These are phyloP conservation scores for Ochotona princeps DNA, from an alignment of 2,113 vertebrate genomes.

Conservation along the genomic window DNA sequence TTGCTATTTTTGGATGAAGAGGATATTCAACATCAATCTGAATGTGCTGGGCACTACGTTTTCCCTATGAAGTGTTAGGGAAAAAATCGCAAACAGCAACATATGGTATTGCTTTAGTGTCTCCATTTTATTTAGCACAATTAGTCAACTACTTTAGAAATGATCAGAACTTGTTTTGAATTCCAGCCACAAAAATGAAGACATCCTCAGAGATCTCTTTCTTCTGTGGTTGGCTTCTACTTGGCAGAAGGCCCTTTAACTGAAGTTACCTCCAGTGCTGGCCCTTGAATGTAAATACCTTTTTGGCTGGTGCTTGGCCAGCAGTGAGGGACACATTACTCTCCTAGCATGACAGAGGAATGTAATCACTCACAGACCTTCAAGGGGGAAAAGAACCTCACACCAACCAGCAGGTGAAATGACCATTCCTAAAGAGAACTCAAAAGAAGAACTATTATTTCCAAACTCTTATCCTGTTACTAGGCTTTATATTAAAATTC, in stretches of 20 bases:
- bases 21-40: background rate
- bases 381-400: background rate
- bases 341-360: background rate
- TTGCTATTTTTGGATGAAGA: background rate
- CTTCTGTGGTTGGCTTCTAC: constrained; percentile 17
- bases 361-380: background rate
- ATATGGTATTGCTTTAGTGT: background rate
- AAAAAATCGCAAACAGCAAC: background rate
- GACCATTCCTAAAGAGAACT: background rate
- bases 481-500: constrained; percentile 25
- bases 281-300: background rate
- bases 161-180: background rate
- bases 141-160: background rate
- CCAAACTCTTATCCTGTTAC: background rate
- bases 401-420: background rate
- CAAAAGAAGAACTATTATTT: background rate
- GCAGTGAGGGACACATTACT: background rate
- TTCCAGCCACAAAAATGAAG: background rate
- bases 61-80: too few species aligned
- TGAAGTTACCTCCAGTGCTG: constrained; percentile 1
- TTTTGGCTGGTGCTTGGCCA: background rate
- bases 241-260: background rate
- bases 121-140: background rate
- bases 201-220: background rate
- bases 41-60: background rate